phyloP scores from a whole-genome alignment of 2,888 invertebrate species.

The Urechis unicinctus region DNA sequence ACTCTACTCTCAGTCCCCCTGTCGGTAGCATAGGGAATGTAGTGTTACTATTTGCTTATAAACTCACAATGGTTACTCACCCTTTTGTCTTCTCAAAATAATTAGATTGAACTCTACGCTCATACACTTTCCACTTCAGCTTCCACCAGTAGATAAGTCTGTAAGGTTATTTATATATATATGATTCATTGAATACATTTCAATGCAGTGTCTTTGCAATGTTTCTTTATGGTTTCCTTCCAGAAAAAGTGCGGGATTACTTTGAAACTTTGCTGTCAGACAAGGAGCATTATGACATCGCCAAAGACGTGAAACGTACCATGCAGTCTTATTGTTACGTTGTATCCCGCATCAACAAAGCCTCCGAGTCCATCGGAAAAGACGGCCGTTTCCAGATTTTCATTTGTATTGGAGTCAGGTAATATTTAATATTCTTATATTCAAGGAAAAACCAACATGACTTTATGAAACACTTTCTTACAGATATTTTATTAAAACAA shows the following conservation, averaged over 20 bases:
- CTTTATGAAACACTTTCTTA: neutral
- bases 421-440: too few species aligned
- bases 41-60: too few species aligned
- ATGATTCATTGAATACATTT: neutral
- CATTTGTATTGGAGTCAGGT: slow-evolving; percentile 89
- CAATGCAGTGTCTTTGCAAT: neutral
- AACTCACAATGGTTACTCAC: too few species aligned
- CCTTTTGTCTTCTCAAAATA: too few species aligned
- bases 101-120: too few species aligned
- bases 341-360: slow-evolving; percentile 75
- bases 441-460: too few species aligned
- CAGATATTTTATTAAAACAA: neutral
- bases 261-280: slow-evolving; percentile 46
- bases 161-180: neutral
- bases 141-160: neutral
- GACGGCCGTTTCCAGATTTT: slow-evolving; percentile 98
- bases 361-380: slow-evolving; percentile 83
- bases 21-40: too few species aligned
- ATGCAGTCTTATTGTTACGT: slow-evolving; percentile 84
- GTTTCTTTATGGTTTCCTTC: slow-evolving; percentile 16
- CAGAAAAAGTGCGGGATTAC: slow-evolving; percentile 57
- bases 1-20: too few species aligned
- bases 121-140: too few species aligned
- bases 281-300: slow-evolving; percentile 36
- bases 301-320: slow-evolving; percentile 58